Evolutionary conservation across 1,140 invertebrate genomes (phyloP).

Genomic region (Sinella curviseta): DNA sequence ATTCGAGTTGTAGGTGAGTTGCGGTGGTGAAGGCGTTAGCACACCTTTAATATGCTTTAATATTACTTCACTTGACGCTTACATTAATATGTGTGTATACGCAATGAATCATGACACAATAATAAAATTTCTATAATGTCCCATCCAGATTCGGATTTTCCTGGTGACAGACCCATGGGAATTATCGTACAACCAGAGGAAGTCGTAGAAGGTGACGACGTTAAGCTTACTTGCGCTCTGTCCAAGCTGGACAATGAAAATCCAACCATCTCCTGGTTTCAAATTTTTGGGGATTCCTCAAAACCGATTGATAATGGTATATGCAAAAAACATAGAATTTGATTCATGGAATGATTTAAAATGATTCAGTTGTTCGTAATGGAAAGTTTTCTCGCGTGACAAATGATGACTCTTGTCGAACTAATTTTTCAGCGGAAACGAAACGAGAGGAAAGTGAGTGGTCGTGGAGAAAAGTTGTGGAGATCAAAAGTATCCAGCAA

Average conservation of each 20-base stretch:
- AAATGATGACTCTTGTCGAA: too few relatives aligned
- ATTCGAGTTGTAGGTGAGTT: conserved; percentile 25
- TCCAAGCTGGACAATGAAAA: conserved; percentile 21
- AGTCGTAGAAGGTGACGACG: conserved; percentile 32
- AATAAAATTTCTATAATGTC: conserved; percentile 1
- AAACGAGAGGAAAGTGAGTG: conserved; percentile 10
- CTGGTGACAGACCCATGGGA: background rate
- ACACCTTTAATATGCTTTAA: background rate
- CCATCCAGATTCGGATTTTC: conserved; percentile 37
- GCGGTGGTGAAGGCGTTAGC: too few relatives aligned
- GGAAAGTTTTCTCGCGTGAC: too few relatives aligned
- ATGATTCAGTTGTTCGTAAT: too few relatives aligned
- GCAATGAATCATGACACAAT: too few relatives aligned
- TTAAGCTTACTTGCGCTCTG: conserved; percentile 31
- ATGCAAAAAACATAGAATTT: too few relatives aligned
- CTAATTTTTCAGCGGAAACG: too few relatives aligned
- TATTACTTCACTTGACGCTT: background rate
- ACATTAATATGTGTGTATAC: background rate
- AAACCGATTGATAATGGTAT: background rate
- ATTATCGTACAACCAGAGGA: conserved; percentile 21
- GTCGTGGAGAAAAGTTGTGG: conserved; percentile 29
- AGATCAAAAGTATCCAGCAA: background rate
- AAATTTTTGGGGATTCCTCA: too few relatives aligned
- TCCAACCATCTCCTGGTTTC: background rate
- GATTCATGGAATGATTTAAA: too few relatives aligned